Evolutionary conservation across 2,888 invertebrate genomes (phyloP).

Genomic region (Heteromurus nitidus): DNA sequence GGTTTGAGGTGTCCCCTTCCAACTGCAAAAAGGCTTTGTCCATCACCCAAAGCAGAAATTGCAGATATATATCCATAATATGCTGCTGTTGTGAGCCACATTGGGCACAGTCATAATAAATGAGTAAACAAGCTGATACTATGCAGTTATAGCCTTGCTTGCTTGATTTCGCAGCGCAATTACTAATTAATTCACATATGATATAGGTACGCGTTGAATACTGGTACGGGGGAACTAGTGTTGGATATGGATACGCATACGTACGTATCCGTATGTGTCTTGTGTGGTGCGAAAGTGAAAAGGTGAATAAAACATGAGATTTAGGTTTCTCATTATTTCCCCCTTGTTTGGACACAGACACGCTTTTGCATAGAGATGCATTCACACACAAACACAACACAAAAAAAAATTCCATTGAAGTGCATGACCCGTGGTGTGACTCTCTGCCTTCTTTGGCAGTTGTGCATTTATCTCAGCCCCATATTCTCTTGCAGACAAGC

Average conservation of each 20-base stretch:
- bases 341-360: conserved; percentile 9
- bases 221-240: no score
- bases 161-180: no score
- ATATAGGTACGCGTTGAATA: no score
- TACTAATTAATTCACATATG: no score
- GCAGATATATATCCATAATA: no score
- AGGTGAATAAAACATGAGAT: conserved; percentile 55
- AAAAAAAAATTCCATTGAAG: background rate
- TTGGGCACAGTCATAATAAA: no score
- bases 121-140: no score
- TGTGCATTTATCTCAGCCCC: conserved; percentile 23
- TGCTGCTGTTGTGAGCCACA: no score
- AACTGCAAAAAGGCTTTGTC: no score
- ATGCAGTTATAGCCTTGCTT: no score
- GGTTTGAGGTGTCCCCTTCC: background rate
- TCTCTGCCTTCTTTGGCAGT: conserved; percentile 6
- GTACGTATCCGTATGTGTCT: background rate
- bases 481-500: conserved; percentile 32
- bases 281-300: conserved; percentile 19
- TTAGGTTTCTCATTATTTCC: conserved; percentile 13
- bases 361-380: background rate
- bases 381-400: background rate
- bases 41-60: no score
- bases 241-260: background rate
- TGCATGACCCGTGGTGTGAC: background rate